These are phyloP conservation scores for Drosophila ironensis DNA, from an alignment of 1,140 invertebrate genomes.

Conservation along the genomic window DNA sequence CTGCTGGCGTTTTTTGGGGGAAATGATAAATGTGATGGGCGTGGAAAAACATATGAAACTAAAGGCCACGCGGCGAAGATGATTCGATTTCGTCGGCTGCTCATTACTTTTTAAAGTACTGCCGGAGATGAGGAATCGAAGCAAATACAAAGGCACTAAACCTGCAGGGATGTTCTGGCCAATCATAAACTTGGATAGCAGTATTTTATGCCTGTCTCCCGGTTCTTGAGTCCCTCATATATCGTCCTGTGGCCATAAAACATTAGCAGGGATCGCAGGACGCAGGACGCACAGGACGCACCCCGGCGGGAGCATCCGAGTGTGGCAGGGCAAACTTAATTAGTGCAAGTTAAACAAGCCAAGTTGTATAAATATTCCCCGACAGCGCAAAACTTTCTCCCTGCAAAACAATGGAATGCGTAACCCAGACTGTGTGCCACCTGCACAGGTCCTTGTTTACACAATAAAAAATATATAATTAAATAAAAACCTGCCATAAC, in stretches of 20 bases:
- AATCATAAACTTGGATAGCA: constrained; percentile 31
- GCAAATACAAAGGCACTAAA: too few species aligned
- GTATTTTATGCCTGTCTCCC: constrained; percentile 37
- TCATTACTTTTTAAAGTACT: too few species aligned
- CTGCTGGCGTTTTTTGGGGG: background rate
- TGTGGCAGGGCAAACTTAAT: constrained; percentile 74
- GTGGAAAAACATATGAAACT: background rate
- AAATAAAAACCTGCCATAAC: too few species aligned
- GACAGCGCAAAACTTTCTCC: constrained; percentile 62
- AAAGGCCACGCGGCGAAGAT: too few species aligned
- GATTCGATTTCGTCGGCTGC: too few species aligned
- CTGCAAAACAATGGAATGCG: constrained; percentile 64
- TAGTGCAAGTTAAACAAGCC: constrained; percentile 75
- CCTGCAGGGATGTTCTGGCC: too few species aligned
- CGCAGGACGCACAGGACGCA: background rate
- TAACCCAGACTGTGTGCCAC: constrained; percentile 13
- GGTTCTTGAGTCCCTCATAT: background rate
- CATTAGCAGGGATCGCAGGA: background rate
- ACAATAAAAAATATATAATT: background rate
- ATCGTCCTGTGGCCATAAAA: background rate
- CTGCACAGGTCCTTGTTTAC: background rate
- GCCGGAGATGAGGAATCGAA: too few species aligned
- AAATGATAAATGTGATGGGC: constrained; percentile 7
- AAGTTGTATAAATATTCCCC: constrained; percentile 74
- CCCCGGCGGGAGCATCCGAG: constrained; percentile 54